Conservation (phyloP, 2,113 vertebrate species). For the Pogonocichla stellata region DNA sequence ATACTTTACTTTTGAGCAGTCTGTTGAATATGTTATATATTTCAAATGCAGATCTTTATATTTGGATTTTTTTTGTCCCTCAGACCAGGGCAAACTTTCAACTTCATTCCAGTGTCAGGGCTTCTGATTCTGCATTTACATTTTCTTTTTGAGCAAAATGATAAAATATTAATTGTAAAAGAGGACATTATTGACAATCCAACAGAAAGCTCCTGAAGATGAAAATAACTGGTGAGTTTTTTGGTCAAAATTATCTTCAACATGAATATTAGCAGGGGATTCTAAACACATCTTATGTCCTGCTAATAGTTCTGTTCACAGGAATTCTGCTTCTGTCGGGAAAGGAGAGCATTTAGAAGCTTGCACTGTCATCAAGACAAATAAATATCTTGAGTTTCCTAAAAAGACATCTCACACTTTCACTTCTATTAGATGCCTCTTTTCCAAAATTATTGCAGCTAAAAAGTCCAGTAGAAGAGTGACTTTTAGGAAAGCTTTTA, state of each 20-base stretch:
- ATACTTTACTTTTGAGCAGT: not conserved
- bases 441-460: constrained; percentile 10
- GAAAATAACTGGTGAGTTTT: not conserved
- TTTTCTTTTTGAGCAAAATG: not conserved
- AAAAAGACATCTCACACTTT: not conserved
- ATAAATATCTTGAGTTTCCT: constrained; percentile 15
- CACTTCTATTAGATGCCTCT: not conserved
- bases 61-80: not conserved
- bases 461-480: not conserved
- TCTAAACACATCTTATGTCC: not conserved
- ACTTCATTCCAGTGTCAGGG: not conserved
- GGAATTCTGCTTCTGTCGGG: not conserved
- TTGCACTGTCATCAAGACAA: not conserved
- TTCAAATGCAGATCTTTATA: not conserved
- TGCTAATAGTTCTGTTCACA: not conserved
- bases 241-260: not conserved
- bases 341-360: not conserved
- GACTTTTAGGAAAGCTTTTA: not conserved
- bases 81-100: not conserved
- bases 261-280: not conserved
- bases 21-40: not conserved
- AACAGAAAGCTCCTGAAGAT: not conserved
- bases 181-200: not conserved
- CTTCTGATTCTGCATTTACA: not conserved
- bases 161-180: not conserved